Percentiles rank a stretch among this genome's conserved stretches.
These are phyloP conservation scores for Neodiprion virginianus DNA, from an alignment of 1,140 invertebrate genomes.

Conservation along the genomic window DNA sequence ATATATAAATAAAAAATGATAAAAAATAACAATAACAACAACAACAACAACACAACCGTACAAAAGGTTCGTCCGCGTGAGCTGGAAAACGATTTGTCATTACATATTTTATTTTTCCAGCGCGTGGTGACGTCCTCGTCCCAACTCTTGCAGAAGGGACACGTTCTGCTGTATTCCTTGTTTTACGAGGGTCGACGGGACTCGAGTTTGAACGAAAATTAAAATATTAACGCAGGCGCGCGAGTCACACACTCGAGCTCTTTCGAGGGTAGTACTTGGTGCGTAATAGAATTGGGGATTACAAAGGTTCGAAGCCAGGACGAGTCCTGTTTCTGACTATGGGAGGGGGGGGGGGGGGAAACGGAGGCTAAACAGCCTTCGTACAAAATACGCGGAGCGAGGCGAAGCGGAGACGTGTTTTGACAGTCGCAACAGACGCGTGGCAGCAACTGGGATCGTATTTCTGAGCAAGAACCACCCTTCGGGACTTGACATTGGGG, in stretches of 20 bases:
- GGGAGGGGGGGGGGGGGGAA: not conserved
- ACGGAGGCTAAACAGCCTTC: not conserved
- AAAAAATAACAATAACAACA: too few relatives aligned
- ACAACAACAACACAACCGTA: too few relatives aligned
- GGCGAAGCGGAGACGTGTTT: slow-evolving; percentile 28
- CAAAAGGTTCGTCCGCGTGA: too few relatives aligned
- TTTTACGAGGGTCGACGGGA: not conserved
- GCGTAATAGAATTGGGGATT: slow-evolving; percentile 2
- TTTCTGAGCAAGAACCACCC: not conserved
- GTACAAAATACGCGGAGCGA: not conserved
- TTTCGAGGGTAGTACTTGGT: not conserved
- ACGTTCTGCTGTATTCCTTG: too few relatives aligned
- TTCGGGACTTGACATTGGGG: not conserved
- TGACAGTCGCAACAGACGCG: slow-evolving; percentile 34
- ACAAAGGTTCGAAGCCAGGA: not conserved
- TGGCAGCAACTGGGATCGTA: slow-evolving; percentile 26
- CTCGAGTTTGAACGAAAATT: slow-evolving; percentile 1
- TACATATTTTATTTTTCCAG: too few relatives aligned
- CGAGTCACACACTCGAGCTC: not conserved
- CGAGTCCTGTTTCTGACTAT: not conserved
- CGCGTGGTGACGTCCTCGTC: too few relatives aligned
- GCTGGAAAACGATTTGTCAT: too few relatives aligned
- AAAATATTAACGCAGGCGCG: not conserved
- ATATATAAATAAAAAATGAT: too few relatives aligned
- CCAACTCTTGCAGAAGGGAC: too few relatives aligned